These are phyloP conservation scores for Chloropsis hardwickii DNA, from an alignment of 2,113 vertebrate genomes.

Conservation along the genomic window DNA sequence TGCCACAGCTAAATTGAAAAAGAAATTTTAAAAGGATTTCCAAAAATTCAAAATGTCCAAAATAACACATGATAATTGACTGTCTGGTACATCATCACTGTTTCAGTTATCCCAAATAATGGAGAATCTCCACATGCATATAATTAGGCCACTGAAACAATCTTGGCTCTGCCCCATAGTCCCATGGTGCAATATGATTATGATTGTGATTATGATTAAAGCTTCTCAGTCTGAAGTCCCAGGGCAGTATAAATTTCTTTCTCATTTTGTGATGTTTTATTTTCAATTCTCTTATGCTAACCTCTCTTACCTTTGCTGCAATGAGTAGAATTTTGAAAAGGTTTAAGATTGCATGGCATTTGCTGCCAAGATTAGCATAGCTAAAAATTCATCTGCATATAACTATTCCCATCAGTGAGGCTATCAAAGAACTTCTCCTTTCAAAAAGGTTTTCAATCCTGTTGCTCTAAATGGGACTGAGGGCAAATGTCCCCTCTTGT, in stretches of 20 bases:
- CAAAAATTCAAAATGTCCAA: neutral
- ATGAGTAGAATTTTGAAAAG: neutral
- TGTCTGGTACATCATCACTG: neutral
- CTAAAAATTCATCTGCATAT: neutral
- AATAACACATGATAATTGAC: neutral
- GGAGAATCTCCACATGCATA: neutral
- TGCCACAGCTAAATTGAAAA: neutral
- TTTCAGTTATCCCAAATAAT: neutral
- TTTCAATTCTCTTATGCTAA: neutral
- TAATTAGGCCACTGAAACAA: neutral
- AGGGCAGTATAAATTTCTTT: constrained; percentile 1
- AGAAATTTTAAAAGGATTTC: neutral
- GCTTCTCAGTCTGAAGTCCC: neutral
- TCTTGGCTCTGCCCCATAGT: neutral
- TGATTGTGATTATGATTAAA: neutral
- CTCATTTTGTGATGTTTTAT: neutral
- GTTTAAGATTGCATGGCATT: neutral
- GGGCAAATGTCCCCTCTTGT: neutral
- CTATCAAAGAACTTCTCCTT: neutral
- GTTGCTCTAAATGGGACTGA: neutral
- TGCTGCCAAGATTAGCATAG: neutral
- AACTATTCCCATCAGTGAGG: neutral
- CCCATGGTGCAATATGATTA: neutral
- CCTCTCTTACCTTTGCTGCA: neutral
- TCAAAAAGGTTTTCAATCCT: neutral